Percentiles rank a stretch among this genome's conserved stretches.
These are phyloP conservation scores for Thamnaconus septentrionalis DNA, from an alignment of 2,113 vertebrate genomes.

Conservation along the genomic window DNA sequence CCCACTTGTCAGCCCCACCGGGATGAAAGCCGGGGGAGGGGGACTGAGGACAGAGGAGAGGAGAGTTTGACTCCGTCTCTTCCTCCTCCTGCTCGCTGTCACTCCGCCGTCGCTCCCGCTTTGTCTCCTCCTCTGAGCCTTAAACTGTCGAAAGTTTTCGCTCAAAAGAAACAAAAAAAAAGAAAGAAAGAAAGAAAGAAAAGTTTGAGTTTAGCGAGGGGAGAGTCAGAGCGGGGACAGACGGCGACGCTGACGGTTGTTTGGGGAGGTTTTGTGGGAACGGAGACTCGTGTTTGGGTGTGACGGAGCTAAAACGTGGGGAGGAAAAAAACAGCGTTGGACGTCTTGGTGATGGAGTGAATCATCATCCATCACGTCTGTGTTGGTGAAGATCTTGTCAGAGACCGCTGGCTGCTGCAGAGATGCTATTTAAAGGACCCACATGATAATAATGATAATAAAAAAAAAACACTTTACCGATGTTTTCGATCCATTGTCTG, in stretches of 20 bases:
- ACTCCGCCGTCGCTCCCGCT: slow-evolving; percentile 32
- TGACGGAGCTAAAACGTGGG: too few species aligned
- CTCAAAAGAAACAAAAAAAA: background rate
- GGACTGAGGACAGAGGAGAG: slow-evolving; percentile 44
- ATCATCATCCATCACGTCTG: slow-evolving; percentile 5
- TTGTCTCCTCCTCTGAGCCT: slow-evolving; percentile 26
- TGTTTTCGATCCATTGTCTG: too few species aligned
- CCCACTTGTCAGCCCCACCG: slow-evolving; percentile 45
- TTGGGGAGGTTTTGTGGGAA: background rate
- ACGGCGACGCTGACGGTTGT: background rate
- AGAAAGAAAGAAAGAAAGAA: background rate
- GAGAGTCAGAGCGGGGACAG: background rate
- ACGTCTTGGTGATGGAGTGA: background rate
- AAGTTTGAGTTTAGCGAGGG: slow-evolving; percentile 21
- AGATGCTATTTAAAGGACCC: slow-evolving; percentile 2
- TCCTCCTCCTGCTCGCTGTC: slow-evolving; percentile 39
- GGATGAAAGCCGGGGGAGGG: slow-evolving; percentile 45
- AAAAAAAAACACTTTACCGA: too few species aligned
- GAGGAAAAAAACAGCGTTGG: too few species aligned
- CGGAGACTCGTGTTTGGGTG: background rate
- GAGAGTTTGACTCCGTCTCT: slow-evolving; percentile 36
- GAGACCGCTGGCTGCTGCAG: background rate
- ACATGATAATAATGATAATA: too few species aligned
- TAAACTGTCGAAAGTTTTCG: slow-evolving; percentile 17
- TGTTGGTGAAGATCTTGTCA: background rate